Base-by-base conservation (phyloP, 1,140 invertebrate species). In the Nomia melanderi region DNA sequence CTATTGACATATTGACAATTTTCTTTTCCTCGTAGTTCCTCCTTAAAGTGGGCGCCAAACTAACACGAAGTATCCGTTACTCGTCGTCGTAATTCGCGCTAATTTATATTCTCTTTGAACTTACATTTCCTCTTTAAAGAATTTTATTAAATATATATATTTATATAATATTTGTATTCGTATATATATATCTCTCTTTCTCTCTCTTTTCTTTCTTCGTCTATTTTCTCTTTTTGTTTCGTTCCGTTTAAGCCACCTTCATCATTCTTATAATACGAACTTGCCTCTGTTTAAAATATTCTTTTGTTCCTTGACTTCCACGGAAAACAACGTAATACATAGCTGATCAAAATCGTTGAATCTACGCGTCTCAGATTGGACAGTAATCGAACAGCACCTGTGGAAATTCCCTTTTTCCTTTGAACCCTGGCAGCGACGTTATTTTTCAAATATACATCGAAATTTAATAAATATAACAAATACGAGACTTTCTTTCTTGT, bases 1-100 rank as follows among this genome's bases (percentile, higher is more conserved):
- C 64, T 86, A 83, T 67, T 74, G 72, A 87, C 81, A 82, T 84
- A 84, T 84, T 83, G 79, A 86, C 67, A 84, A 86, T 82, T 82
- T 66, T 50, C 20, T 47, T 5, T 14, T 47, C 12, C 36, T 76
- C 72, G 57, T 74, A 64, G n/a, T 31, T 44, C 53, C 14, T n/a
- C 33, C 25, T 39, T 5, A n/a, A 74, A 81, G 76, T 36, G 47
- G 8, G 36, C 11, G 36, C 36, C 36, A 39, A 11, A 39, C 36
- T 39, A 9, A 1, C 36, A 6, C 36, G 36, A 7, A 39, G 2
- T 39, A n/a, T n/a, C n/a, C n/a, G n/a, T n/a, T n/a, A n/a, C 67
- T 72, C 76, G 0, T 33, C 65, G 60, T 59, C 60, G 57, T 69
- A 70, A 70, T 82, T 73, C 39, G 78, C 65, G 69, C 76, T 79